Conservation (phyloP, 2,797 vertebrate genomes). For the Apodemus agrarius region DNA sequence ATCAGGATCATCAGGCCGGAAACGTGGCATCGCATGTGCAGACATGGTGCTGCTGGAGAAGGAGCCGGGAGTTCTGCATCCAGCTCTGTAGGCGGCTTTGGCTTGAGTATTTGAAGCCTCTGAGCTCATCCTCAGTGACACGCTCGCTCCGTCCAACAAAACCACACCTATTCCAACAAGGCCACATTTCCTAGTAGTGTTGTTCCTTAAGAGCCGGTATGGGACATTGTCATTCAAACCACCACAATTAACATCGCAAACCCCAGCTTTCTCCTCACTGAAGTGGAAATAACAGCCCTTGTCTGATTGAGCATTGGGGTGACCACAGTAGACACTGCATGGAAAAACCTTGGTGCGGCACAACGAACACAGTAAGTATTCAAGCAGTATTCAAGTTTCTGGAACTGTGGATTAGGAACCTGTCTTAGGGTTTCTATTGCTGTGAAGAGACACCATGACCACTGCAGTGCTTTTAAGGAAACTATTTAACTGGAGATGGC, state of each 20-base stretch:
- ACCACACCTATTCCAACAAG: not conserved
- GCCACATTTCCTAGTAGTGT: not conserved
- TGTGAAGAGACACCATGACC: not conserved
- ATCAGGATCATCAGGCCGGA: too few relatives aligned
- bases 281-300: not conserved
- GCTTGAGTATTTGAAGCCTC: not conserved
- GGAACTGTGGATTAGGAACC: not conserved
- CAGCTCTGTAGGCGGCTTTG: not conserved
- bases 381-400: not conserved
- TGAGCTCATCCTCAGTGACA: not conserved
- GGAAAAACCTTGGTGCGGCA: not conserved
- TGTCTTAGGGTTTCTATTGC: not conserved
- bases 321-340: not conserved
- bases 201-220: not conserved
- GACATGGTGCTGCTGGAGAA: not conserved
- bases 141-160: not conserved
- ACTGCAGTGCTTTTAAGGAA: not conserved
- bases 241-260: not conserved
- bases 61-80: not conserved
- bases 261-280: not conserved
- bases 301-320: not conserved
- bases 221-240: not conserved
- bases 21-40: not conserved
- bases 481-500: not conserved
- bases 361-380: not conserved